Percentiles rank a stretch among this genome's conserved stretches.
Conservation (phyloP, 2,888 invertebrate genomes). For the Acheta domesticus region DNA sequence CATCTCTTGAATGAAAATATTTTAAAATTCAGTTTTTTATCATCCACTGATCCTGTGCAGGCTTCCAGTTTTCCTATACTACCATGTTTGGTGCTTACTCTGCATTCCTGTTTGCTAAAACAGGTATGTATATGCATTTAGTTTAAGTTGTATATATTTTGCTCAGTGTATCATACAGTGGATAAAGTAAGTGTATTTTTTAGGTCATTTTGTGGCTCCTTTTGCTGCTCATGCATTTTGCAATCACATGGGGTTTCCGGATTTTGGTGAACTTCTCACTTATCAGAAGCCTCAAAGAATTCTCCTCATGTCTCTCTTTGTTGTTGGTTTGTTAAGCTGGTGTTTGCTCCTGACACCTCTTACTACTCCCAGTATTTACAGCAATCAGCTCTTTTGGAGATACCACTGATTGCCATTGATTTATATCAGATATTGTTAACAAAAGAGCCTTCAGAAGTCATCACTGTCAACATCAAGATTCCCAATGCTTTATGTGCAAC, state of each 20-base stretch:
- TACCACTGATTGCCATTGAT: conserved; percentile 26
- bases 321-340: conserved; percentile 76
- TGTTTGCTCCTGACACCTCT: conserved; percentile 69
- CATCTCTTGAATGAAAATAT: not conserved
- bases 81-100: conserved; percentile 93
- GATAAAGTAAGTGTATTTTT: conserved; percentile 39
- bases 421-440: not conserved
- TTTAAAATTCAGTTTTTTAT: conserved; percentile 28
- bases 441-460: not conserved
- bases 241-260: conserved; percentile 95
- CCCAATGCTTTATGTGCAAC: too few relatives aligned
- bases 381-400: conserved; percentile 49
- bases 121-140: conserved; percentile 54
- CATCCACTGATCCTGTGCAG: conserved; percentile 52
- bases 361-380: conserved; percentile 62
- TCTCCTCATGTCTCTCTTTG: conserved; percentile 63
- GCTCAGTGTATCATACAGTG: conserved; percentile 25
- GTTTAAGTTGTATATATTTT: conserved; percentile 28
- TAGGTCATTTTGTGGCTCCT: conserved; percentile 84
- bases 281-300: conserved; percentile 59
- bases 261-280: conserved; percentile 67
- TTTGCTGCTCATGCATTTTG: conserved; percentile 90
- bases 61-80: conserved; percentile 87
- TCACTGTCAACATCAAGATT: too few relatives aligned
- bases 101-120: conserved; percentile 84